These are phyloP conservation scores for Halictus quadricinctus DNA, from an alignment of 2,888 invertebrate genomes.

Conservation along the genomic window DNA sequence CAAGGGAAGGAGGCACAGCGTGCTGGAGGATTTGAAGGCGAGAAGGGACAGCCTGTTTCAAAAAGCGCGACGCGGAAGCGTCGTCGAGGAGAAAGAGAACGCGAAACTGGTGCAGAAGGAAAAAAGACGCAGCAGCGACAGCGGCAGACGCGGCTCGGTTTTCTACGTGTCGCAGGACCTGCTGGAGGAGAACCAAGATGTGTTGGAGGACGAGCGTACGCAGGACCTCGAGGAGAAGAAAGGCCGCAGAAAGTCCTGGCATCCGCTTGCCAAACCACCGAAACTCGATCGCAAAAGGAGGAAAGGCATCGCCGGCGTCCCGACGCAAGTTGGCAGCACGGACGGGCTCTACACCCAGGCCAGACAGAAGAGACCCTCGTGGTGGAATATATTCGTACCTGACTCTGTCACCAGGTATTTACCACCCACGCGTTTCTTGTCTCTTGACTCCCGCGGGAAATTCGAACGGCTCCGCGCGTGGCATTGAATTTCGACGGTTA, in stretches of 20 bases:
- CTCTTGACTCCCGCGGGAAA: not conserved
- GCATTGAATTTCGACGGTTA: not conserved
- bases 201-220: conserved; percentile 61
- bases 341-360: conserved; percentile 81
- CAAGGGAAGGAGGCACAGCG: conserved; percentile 78
- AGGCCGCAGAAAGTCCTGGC: conserved; percentile 87
- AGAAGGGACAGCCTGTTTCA: conserved; percentile 78
- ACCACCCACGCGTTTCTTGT: not conserved
- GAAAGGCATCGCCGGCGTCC: conserved; percentile 82
- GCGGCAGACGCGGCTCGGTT: conserved; percentile 73
- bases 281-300: conserved; percentile 82
- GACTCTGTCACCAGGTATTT: conserved; percentile 83
- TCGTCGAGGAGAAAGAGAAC: conserved; percentile 74
- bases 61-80: conserved; percentile 75
- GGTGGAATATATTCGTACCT: conserved; percentile 95
- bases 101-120: conserved; percentile 63
- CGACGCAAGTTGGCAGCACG: conserved; percentile 82
- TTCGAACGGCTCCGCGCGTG: not conserved
- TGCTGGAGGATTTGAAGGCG: conserved; percentile 80
- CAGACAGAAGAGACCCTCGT: conserved; percentile 90
- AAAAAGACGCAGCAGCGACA: conserved; percentile 71
- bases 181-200: conserved; percentile 74
- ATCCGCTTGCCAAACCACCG: conserved; percentile 77
- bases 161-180: conserved; percentile 80
- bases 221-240: conserved; percentile 82